Conservation (phyloP, 2,888 invertebrate genomes). For the Orthosia incerta region DNA sequence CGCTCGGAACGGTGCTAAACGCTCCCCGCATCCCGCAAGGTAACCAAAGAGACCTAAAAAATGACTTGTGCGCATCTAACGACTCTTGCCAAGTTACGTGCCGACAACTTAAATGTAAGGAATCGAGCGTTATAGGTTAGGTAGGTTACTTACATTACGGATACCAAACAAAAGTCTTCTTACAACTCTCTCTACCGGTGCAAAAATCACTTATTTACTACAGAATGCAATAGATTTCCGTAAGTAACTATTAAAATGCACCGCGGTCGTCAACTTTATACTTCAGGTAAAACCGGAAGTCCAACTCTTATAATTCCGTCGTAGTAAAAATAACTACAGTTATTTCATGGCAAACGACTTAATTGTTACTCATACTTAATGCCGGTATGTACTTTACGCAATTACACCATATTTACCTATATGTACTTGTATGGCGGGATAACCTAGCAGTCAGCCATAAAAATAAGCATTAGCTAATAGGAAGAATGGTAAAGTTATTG, state of each 20-base stretch:
- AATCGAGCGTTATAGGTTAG: not conserved
- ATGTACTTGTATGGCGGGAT: slow-evolving; percentile 6
- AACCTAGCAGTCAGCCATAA: slow-evolving; percentile 30
- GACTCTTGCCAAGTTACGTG: too few relatives aligned
- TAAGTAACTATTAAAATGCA: slow-evolving; percentile 2
- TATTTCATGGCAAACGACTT: slow-evolving; percentile 43
- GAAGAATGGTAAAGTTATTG: not conserved
- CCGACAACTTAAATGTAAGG: too few relatives aligned
- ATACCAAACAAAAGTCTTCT: not conserved
- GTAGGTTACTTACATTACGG: not conserved
- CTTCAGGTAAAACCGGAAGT: slow-evolving; percentile 34
- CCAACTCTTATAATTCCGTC: slow-evolving; percentile 16
- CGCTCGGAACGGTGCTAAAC: too few relatives aligned
- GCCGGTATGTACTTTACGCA: slow-evolving; percentile 33
- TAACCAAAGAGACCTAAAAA: too few relatives aligned
- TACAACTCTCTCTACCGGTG: slow-evolving; percentile 4
- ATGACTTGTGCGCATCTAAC: too few relatives aligned
- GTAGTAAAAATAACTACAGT: slow-evolving; percentile 38
- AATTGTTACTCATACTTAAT: slow-evolving; percentile 31
- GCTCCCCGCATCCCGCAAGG: too few relatives aligned
- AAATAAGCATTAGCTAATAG: slow-evolving; percentile 25
- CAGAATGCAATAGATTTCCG: slow-evolving; percentile 19
- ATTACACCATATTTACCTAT: slow-evolving; percentile 24
- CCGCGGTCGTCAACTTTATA: slow-evolving; percentile 15
- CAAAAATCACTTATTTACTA: not conserved